Evolutionary conservation across 1,140 invertebrate species (phyloP).

Genomic region (Drosophila lacteicornis): DNA sequence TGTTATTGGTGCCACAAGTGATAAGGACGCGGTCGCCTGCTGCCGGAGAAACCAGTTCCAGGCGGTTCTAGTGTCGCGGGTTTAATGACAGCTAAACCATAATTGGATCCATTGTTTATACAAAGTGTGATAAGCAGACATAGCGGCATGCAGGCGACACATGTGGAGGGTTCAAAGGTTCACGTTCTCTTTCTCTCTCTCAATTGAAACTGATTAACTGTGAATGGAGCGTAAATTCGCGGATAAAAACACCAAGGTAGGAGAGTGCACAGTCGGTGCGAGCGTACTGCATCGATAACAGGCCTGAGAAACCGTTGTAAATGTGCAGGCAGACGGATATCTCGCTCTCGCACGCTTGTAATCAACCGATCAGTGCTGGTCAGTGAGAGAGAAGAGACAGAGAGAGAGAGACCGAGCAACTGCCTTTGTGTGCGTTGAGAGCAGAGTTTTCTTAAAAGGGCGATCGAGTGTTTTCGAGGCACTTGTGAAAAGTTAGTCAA

Average conservation of each 20-base stretch:
- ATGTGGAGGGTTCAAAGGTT: constrained; percentile 58
- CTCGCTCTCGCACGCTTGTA: constrained; percentile 32
- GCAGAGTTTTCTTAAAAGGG: constrained; percentile 74
- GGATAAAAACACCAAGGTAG: constrained; percentile 26
- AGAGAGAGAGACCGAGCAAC: constrained; percentile 26
- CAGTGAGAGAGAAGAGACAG: constrained; percentile 29
- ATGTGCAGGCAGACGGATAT: constrained; percentile 10
- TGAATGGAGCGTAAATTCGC: constrained; percentile 23
- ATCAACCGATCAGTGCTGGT: constrained; percentile 58
- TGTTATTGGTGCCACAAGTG: constrained; percentile 52
- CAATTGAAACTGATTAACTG: constrained; percentile 25
- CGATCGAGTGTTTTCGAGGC: constrained; percentile 58
- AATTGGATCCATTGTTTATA: constrained; percentile 45
- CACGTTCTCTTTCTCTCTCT: constrained; percentile 3
- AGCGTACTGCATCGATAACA: constrained; percentile 8
- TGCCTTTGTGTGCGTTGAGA: constrained; percentile 53
- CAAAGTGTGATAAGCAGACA: constrained; percentile 46
- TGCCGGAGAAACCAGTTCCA: constrained; percentile 51
- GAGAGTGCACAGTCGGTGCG: constrained; percentile 14
- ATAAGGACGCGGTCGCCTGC: constrained; percentile 52
- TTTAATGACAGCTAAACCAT: constrained; percentile 55
- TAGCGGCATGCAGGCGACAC: constrained; percentile 30
- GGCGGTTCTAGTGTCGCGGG: constrained; percentile 50
- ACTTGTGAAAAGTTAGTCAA: constrained; percentile 63
- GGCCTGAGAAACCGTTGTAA: constrained; percentile 15